phyloP scores from a whole-genome alignment of 2,113 vertebrate species.

The Pangasianodon hypophthalmus region DNA sequence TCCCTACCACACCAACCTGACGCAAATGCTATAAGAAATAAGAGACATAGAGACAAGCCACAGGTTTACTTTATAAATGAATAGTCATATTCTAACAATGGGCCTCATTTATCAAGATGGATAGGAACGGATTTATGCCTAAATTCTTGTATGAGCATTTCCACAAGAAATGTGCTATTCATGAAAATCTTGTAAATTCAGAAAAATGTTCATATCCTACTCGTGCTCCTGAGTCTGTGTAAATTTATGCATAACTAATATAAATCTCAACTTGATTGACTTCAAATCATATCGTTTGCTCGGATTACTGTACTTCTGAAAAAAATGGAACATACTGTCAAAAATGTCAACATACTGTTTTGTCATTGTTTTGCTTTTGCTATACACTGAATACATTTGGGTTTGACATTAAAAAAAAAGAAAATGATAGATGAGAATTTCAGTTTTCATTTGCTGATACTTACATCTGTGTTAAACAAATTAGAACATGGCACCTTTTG shows the following conservation, averaged over 20 bases:
- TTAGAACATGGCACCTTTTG: not conserved
- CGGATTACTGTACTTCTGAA: not conserved
- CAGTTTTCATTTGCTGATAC: not conserved
- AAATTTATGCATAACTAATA: not conserved
- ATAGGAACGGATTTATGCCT: not conserved
- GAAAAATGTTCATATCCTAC: not conserved
- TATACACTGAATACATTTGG: not conserved
- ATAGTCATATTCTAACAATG: not conserved
- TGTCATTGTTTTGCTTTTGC: not conserved
- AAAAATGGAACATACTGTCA: not conserved
- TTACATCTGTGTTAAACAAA: not conserved
- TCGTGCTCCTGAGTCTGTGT: not conserved
- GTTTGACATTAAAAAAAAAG: not conserved
- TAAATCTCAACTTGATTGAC: not conserved
- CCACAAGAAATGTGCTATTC: not conserved
- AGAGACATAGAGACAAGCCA: not conserved
- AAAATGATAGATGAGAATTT: not conserved
- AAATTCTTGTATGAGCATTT: not conserved
- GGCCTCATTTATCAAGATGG: not conserved
- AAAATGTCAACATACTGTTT: no score
- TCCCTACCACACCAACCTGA: conserved; percentile 93
- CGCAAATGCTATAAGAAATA: conserved; percentile 83
- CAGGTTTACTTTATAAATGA: not conserved
- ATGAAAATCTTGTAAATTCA: not conserved
- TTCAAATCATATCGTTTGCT: not conserved